Evolutionary conservation across 2,797 vertebrate species (phyloP).

Genomic region (Spinus olivaceus): DNA sequence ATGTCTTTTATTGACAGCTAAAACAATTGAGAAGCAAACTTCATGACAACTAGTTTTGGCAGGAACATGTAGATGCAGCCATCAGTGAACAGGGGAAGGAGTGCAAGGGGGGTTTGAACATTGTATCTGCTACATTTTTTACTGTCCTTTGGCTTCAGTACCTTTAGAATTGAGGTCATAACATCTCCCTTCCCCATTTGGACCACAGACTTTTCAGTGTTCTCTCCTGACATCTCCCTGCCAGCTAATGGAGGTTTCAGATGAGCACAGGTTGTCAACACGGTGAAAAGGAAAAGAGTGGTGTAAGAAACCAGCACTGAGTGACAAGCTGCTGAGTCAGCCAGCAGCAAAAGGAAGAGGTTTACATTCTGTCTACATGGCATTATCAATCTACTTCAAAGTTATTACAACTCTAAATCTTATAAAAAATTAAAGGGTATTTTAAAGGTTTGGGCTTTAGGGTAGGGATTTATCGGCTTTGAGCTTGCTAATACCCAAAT

Average conservation of each 20-base stretch:
- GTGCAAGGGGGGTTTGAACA: neutral
- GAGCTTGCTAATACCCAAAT: neutral
- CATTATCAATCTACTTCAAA: neutral
- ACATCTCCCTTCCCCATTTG: neutral
- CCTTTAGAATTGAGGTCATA: neutral
- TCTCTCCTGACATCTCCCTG: neutral
- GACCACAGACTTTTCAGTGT: neutral
- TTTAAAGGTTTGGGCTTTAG: neutral
- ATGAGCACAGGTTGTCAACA: neutral
- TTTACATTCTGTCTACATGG: neutral
- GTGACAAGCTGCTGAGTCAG: neutral
- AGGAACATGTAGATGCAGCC: neutral
- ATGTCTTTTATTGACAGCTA: neutral
- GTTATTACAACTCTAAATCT: neutral
- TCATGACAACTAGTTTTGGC: neutral
- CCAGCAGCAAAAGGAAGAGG: neutral
- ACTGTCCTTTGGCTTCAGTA: neutral
- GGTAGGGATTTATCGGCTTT: neutral
- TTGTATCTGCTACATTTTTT: neutral
- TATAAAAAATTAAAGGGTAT: neutral
- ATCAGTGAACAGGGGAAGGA: accelerated
- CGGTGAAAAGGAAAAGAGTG: neutral
- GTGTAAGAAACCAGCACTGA: neutral
- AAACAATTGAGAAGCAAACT: neutral
- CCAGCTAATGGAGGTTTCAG: neutral